A percentile compares a stretch with the other conserved stretches of the same genome.
Conservation (phyloP, 35 echinoderm and acorn worm genomes). For the Eucidaris tribuloides region DNA sequence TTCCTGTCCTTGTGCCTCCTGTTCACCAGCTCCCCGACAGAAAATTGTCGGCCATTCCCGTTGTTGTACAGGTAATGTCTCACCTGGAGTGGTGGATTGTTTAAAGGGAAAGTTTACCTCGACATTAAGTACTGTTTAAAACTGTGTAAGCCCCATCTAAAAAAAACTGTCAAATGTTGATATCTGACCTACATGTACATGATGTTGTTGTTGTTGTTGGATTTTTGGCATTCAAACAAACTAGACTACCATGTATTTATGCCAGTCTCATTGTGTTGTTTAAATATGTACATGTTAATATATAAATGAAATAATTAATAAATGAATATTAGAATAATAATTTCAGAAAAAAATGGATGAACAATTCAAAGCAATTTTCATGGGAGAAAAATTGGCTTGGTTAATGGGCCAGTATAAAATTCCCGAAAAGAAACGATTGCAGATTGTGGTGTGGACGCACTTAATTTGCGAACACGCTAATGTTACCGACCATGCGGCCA, state of each 20-base stretch:
- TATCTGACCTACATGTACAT: neutral
- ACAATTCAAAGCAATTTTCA: too few relatives aligned
- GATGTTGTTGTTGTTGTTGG: neutral
- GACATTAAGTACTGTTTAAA: neutral
- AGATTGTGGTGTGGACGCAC: too few relatives aligned
- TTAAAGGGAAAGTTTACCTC: too few relatives aligned
- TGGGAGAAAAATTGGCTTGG: too few relatives aligned
- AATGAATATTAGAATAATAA: too few relatives aligned
- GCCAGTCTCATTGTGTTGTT: neutral
- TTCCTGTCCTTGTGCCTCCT: slow-evolving; percentile 55
- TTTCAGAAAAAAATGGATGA: too few relatives aligned
- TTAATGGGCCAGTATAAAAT: too few relatives aligned
- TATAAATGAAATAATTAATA: too few relatives aligned
- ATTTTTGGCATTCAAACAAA: neutral
- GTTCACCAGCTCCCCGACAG: slow-evolving; percentile 49
- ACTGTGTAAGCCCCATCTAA: neutral
- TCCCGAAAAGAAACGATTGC: too few relatives aligned
- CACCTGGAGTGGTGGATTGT: neutral
- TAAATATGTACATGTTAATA: too few relatives aligned
- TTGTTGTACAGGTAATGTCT: slow-evolving; percentile 66
- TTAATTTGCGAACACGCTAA: too few relatives aligned
- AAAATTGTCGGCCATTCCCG: slow-evolving; percentile 42
- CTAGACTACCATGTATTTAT: neutral
- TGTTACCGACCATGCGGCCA: too few relatives aligned
- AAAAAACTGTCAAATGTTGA: neutral